A percentile compares a stretch with the other conserved stretches of the same genome.
Conservation (phyloP, 2,113 vertebrate genomes). For the Cavia aperea region DNA sequence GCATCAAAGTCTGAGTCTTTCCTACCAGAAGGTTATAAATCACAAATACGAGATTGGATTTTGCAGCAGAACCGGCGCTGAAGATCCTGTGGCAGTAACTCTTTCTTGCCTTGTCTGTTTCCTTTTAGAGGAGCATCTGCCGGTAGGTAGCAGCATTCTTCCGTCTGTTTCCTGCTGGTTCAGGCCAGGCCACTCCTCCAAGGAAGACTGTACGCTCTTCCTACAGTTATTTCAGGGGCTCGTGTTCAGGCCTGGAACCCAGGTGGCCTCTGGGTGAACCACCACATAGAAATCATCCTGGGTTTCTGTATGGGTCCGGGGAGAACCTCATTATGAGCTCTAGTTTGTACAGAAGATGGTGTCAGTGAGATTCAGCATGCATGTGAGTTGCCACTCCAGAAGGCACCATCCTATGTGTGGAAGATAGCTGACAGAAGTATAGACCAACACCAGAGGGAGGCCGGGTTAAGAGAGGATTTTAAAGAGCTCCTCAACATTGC, state of each 20-base stretch:
- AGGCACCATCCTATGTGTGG: neutral
- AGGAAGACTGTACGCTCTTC: neutral
- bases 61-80: neutral
- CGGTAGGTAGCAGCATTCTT: neutral
- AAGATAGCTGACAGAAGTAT: neutral
- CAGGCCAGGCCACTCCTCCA: neutral
- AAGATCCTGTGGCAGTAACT: slow-evolving; percentile 26
- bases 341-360: neutral
- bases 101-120: slow-evolving; percentile 32
- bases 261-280: neutral
- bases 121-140: slow-evolving; percentile 36
- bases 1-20: neutral
- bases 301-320: neutral
- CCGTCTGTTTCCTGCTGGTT: slow-evolving; percentile 3
- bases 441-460: neutral
- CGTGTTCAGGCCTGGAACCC: neutral
- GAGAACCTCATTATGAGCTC: neutral
- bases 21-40: slow-evolving; percentile 26
- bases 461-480: neutral
- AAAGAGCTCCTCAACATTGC: neutral
- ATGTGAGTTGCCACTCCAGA: neutral
- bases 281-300: neutral
- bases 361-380: neutral
- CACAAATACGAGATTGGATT: slow-evolving; percentile 23
- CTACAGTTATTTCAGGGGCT: neutral